Evolutionary conservation across 2,888 invertebrate species (phyloP).

Genomic region (Rambutsinella grinnellia): DNA sequence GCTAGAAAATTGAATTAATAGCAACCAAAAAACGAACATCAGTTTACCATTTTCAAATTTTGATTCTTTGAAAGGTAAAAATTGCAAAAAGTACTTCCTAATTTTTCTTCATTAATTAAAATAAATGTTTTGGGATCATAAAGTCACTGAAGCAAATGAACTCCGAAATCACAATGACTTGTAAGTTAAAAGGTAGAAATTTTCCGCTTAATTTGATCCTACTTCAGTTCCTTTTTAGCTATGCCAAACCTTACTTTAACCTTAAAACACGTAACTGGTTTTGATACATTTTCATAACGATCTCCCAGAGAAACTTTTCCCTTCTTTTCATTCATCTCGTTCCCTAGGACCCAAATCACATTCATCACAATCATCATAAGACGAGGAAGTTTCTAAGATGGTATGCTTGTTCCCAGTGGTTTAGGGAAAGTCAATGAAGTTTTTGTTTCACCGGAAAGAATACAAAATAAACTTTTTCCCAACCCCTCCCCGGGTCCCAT

Average conservation of each 20-base stretch:
- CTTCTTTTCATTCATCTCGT: conserved; percentile 15
- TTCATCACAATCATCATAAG: conserved; percentile 44
- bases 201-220: conserved; percentile 41
- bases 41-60: too few species aligned
- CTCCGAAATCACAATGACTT: conserved; percentile 23
- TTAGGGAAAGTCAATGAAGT: too few species aligned
- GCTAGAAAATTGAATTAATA: too few species aligned
- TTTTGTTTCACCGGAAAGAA: conserved; percentile 31
- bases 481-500: conserved; percentile 13
- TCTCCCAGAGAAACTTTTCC: neutral
- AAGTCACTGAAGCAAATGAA: conserved; percentile 21
- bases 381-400: neutral
- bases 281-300: neutral
- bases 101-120: too few species aligned
- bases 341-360: conserved; percentile 44
- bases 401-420: too few species aligned
- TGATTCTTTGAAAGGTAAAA: too few species aligned
- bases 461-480: conserved; percentile 45
- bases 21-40: too few species aligned
- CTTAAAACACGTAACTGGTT: neutral
- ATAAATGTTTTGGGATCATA: conserved; percentile 6
- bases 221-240: neutral
- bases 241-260: neutral
- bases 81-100: too few species aligned
- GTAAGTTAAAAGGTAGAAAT: conserved; percentile 16